Percentiles rank a stretch among this genome's conserved stretches.
Evolutionary conservation across 2,113 vertebrate species (phyloP).

Genomic region (Butorides virescens): DNA sequence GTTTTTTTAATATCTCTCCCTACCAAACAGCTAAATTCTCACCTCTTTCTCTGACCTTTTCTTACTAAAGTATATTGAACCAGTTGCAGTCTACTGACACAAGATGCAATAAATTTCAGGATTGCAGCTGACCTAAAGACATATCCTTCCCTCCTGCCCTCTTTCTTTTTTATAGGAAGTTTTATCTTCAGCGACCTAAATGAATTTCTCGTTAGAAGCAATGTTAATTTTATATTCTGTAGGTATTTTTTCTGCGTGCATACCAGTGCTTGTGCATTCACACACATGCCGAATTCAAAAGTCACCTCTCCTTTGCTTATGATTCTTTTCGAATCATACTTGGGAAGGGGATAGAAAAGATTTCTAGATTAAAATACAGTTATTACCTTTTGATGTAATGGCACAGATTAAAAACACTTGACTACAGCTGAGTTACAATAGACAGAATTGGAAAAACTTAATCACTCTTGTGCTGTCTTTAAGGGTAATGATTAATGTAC

Average conservation of each 20-base stretch:
- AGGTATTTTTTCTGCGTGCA: not conserved
- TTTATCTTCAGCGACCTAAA: not conserved
- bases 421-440: conserved; percentile 77
- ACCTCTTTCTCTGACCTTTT: not conserved
- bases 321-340: not conserved
- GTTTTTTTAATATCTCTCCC: not conserved
- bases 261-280: not conserved
- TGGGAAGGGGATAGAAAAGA: conserved; percentile 21
- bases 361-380: conserved; percentile 66
- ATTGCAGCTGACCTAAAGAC: not conserved
- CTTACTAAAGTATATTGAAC: not conserved
- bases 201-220: not conserved
- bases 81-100: not conserved
- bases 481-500: conserved; percentile 84
- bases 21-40: not conserved
- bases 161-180: not conserved
- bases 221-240: not conserved
- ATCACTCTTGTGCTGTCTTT: conserved; percentile 74
- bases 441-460: conserved; percentile 76
- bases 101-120: not conserved
- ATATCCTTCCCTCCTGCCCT: not conserved
- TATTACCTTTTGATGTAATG: conserved; percentile 68
- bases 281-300: not conserved
- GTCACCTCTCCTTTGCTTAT: not conserved
- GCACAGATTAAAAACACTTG: conserved; percentile 67